These are phyloP conservation scores for Acestrorhynchus altus DNA, from an alignment of 2,797 vertebrate genomes.

Conservation along the genomic window DNA sequence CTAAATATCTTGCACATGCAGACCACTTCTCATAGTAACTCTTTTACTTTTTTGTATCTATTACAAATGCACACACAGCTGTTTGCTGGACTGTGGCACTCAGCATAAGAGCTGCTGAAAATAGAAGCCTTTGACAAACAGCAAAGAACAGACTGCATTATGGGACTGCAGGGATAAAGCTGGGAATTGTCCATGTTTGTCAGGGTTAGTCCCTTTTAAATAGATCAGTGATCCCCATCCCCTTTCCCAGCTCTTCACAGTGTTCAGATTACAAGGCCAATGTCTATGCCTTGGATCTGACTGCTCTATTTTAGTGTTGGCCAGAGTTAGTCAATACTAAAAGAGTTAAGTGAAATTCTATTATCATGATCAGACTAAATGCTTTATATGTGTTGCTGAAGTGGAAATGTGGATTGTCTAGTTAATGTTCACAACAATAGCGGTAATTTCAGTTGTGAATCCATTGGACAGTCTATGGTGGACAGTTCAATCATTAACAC, in stretches of 20 bases:
- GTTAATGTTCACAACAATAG: neutral
- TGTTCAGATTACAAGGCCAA: neutral
- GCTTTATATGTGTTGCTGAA: too few species aligned
- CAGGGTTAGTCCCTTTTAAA: neutral
- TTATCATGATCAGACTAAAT: neutral
- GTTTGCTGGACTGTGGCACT: slow-evolving; percentile 47
- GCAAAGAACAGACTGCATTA: slow-evolving; percentile 47
- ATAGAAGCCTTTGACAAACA: slow-evolving; percentile 38
- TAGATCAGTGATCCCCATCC: neutral
- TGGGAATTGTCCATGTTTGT: slow-evolving; percentile 41
- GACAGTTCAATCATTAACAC: slow-evolving; percentile 43
- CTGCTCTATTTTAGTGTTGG: neutral
- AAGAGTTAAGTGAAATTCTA: neutral
- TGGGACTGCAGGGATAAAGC: slow-evolving; percentile 51
- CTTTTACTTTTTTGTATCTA: neutral
- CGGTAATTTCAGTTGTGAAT: neutral
- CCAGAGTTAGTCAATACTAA: neutral
- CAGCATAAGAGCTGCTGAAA: slow-evolving; percentile 40
- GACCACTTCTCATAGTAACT: neutral
- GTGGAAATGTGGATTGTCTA: neutral
- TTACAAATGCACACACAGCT: slow-evolving; percentile 43
- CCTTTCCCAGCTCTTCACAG: neutral
- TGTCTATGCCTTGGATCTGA: neutral
- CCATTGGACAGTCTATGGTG: neutral
- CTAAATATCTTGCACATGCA: neutral